A percentile compares a stretch with the other conserved stretches of the same genome.
phyloP scores from a whole-genome alignment of 1,140 invertebrate species.

The Rhopalosiphum maidis region DNA sequence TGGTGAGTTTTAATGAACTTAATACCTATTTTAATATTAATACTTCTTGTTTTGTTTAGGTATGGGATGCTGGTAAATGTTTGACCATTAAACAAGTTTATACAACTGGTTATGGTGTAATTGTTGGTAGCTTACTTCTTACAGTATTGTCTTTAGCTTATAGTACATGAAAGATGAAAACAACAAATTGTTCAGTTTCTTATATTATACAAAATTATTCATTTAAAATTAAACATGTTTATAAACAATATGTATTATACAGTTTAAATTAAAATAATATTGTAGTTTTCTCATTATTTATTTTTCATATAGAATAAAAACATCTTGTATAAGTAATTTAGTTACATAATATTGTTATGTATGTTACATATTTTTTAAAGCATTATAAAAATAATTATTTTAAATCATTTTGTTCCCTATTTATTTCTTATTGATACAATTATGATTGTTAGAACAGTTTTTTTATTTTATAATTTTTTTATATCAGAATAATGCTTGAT shows the following conservation, averaged over 20 bases:
- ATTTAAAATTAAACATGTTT: slow-evolving; percentile 5
- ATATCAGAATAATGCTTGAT: background rate
- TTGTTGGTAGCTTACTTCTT: slow-evolving; percentile 63
- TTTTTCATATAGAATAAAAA: background rate
- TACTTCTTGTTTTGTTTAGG: slow-evolving; percentile 62
- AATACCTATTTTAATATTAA: slow-evolving; percentile 12
- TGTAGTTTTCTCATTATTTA: background rate
- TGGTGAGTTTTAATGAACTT: slow-evolving; percentile 63
- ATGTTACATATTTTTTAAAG: background rate
- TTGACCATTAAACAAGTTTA: slow-evolving; percentile 76
- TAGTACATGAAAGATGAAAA: background rate
- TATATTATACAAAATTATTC: background rate
- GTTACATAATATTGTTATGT: background rate
- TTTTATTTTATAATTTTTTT: background rate
- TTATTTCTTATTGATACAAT: background rate
- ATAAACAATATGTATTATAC: background rate
- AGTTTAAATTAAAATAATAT: background rate
- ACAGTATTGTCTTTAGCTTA: slow-evolving; percentile 29
- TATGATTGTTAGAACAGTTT: background rate
- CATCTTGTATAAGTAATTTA: background rate
- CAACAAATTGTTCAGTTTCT: background rate
- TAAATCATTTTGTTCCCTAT: background rate
- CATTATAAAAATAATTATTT: background rate
- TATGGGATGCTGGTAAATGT: slow-evolving; percentile 75
- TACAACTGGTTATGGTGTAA: slow-evolving; percentile 71